Evolutionary conservation across 1,140 invertebrate species (phyloP), one percentile per base, ranked within the genome.

Genomic region (Drosophila insularis): DNA sequence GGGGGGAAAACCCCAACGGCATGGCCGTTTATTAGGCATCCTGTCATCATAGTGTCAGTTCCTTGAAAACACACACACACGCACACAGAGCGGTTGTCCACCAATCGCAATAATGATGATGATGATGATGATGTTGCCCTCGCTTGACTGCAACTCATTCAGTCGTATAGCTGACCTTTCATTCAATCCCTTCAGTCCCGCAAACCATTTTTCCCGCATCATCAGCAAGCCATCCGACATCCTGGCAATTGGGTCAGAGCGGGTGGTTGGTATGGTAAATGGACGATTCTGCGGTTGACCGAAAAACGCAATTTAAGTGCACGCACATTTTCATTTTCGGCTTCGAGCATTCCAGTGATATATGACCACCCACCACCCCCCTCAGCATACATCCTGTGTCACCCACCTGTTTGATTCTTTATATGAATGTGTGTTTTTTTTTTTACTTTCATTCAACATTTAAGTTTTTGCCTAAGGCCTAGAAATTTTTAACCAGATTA

Each of bases 261-360:
- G 37, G 60, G 11, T 37, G 53, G 37, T 11, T 54, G 62, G 32
- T n/a, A 60, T 56, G 39, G 39, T 43, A 43, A 40, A 27, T 13
- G 37, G 13, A 32, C 50, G 32, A 19, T 46, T 61, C 65, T 46
- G 67, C 43, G 75, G 32, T 58, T 50, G 11, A 21, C 37, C 54
- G 43, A 40, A 65, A 67, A 74, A 81, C 65, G 64, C 74, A 80
- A 85, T 82, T 80, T 80, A 56, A 50, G n/a, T 67, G 64, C 74
- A 78, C 81, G 74, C 78, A 86, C 66, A 75, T 87, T 86, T 78
- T 68, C 71, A 87, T 86, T 78, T 81, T 75, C 78, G 17, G 77
- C 32, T 55, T 53, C 37, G 8, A 35, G 32, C 10, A 0, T 11
- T 8, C 32, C 4, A 35, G 10, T 35, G 32, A 27, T 2, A 27